Base-by-base conservation (phyloP, 2,113 vertebrate species). In the Gorsachius goisagi region DNA sequence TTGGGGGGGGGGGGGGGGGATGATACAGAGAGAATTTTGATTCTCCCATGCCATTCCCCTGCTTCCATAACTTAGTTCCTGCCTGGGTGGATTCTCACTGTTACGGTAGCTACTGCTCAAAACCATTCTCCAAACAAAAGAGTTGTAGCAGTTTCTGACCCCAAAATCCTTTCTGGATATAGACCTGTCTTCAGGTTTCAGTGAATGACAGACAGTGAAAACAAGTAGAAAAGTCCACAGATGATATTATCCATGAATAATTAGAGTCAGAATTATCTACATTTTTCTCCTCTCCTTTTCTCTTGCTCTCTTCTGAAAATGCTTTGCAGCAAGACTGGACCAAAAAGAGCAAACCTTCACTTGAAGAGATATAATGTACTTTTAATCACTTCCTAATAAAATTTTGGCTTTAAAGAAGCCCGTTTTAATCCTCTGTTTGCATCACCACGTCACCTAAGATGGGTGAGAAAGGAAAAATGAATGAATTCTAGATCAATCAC, bases 351-450 rank as follows among this genome's bases (percentile, higher is more conserved):
- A 79, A 89, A 79, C 9, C 7, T 74, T 74, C 49, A 52, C 47
- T 78, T 89, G 67, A 91, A 22, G 2, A 53, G 30, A 89, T 30
- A 91, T 24, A 85, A 63, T 63, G 30, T 84, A 75, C 50, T 93
- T 95, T 96, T 85, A 85, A 95, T 95, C 0, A 83, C 73, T 93
- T 94, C 39, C 71, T 91, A 87, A 91, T 79, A 95, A 75, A 63
- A 72, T 81, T 52, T 11, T 93, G 64, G 33, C 78, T 89, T 93
- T 85, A 76, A 85, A 76, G 62, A 73, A 85, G 15, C 14, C 50
- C 16, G 49, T 88, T 96, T 94, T 80, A 90, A 95, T 83, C n/a
- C 75, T 85, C 28, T 58, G 18, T 74, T 90, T 93, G 91, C 72
- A 83, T 94, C 82, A 86, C 26, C 16, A 62, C 20, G 26, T 89